Percentiles rank a stretch among this genome's conserved stretches.
phyloP scores from a whole-genome alignment of 1,140 invertebrate genomes.

The Drosophila aff. region DNA sequence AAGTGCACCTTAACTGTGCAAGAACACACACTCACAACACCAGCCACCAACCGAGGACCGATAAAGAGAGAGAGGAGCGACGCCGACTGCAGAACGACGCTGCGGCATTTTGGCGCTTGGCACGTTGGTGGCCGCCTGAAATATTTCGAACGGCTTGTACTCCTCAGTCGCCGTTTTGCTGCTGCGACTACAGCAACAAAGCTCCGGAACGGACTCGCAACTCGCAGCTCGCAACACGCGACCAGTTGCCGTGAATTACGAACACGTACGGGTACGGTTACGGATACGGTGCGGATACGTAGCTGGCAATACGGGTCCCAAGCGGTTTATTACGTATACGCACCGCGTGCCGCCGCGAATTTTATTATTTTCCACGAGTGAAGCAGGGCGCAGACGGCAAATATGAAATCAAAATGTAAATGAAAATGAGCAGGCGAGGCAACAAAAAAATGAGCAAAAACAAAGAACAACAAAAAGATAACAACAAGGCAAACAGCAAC shows the following conservation, averaged over 20 bases:
- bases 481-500: constrained; percentile 23
- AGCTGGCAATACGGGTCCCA: constrained; percentile 29
- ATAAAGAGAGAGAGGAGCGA: constrained; percentile 23
- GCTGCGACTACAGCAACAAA: constrained; percentile 67
- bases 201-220: constrained; percentile 14
- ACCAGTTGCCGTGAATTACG: constrained; percentile 40
- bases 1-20: constrained; percentile 15
- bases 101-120: constrained; percentile 76
- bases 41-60: background rate
- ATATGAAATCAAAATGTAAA: constrained; percentile 72
- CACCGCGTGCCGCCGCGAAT: constrained; percentile 61
- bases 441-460: constrained; percentile 14
- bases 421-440: constrained; percentile 64
- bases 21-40: constrained; percentile 8
- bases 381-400: constrained; percentile 54
- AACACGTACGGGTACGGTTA: constrained; percentile 40
- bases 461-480: constrained; percentile 25
- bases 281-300: constrained; percentile 42
- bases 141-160: constrained; percentile 62
- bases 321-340: constrained; percentile 74
- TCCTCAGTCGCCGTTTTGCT: constrained; percentile 69
- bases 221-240: background rate
- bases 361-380: constrained; percentile 57
- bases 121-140: constrained; percentile 53
- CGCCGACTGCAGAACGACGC: constrained; percentile 56